Conservation (phyloP, 2,113 vertebrate genomes). For the Nettapus auritus region DNA sequence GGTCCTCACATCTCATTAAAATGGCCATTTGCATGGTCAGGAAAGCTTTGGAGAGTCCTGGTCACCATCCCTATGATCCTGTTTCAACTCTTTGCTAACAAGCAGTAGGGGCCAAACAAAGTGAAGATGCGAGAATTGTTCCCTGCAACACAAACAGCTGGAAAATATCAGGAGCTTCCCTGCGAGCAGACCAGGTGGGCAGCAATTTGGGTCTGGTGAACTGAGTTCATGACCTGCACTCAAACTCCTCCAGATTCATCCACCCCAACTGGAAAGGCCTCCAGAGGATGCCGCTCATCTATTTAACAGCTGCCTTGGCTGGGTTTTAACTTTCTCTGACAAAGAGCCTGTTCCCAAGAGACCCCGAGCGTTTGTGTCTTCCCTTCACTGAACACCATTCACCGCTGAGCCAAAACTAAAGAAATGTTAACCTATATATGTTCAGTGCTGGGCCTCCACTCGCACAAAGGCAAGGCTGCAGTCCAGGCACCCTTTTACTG, state of each 20-base stretch:
- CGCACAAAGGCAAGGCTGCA: background rate
- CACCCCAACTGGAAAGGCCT: constrained; percentile 29
- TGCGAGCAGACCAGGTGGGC: constrained; percentile 52
- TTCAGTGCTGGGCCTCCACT: background rate
- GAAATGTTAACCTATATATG: background rate
- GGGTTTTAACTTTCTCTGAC: constrained; percentile 28
- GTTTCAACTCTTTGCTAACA: background rate
- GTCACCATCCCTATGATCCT: background rate
- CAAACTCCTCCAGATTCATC: constrained; percentile 58
- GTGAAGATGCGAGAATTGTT: background rate
- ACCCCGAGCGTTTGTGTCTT: constrained; percentile 12
- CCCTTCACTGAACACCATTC: background rate
- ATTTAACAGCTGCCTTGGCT: constrained; percentile 55
- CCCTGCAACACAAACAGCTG: constrained; percentile 36
- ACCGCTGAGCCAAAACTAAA: background rate
- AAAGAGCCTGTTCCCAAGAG: constrained; percentile 8
- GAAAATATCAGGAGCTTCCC: constrained; percentile 53
- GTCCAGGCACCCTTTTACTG: background rate
- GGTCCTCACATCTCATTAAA: background rate
- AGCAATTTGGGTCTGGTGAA: constrained; percentile 34
- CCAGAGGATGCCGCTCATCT: constrained; percentile 41
- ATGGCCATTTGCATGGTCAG: background rate
- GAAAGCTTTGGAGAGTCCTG: background rate
- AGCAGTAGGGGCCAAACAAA: background rate
- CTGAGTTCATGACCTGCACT: constrained; percentile 67